Percentiles rank a stretch among this genome's conserved stretches.
Evolutionary conservation across 2,797 vertebrate genomes (phyloP).

Genomic region (Borostomias antarcticus): DNA sequence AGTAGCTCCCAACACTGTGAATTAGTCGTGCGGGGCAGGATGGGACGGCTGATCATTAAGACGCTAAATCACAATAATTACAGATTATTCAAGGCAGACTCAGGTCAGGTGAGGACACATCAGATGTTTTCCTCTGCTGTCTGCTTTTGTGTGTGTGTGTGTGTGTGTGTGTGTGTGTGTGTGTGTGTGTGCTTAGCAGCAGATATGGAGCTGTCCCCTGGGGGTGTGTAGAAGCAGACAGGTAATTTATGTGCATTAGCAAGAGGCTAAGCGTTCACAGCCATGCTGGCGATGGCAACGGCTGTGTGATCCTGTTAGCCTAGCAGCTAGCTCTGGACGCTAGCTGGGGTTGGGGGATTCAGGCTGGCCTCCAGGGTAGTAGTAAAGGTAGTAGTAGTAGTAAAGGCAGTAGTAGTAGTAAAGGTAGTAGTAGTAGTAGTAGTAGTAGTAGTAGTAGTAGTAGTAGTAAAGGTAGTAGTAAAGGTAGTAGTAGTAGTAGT

Average conservation of each 20-base stretch:
- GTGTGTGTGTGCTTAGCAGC: not conserved
- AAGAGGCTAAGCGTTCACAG: slow-evolving; percentile 15
- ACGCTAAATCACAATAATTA: not conserved
- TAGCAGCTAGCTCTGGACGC: not conserved
- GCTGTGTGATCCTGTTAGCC: slow-evolving; percentile 23
- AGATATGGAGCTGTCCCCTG: slow-evolving; percentile 1
- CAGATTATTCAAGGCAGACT: not conserved
- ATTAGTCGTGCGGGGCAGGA: not conserved
- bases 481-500: too few species aligned
- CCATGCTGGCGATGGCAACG: slow-evolving; percentile 1
- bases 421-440: too few species aligned
- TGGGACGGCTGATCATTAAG: not conserved
- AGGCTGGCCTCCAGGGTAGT: too few species aligned
- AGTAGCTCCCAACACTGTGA: not conserved
- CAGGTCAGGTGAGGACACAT: not conserved
- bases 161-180: not conserved
- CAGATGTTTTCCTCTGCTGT: not conserved
- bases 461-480: too few species aligned
- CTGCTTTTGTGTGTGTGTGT: not conserved
- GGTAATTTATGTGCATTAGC: slow-evolving; percentile 37
- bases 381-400: too few species aligned
- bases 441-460: too few species aligned
- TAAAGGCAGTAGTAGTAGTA: too few species aligned
- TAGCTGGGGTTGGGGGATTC: too few species aligned
- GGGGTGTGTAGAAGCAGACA: slow-evolving; percentile 14